phyloP scores from a whole-genome alignment of 2,113 vertebrate species.

The Rhinolophus sinicus region DNA sequence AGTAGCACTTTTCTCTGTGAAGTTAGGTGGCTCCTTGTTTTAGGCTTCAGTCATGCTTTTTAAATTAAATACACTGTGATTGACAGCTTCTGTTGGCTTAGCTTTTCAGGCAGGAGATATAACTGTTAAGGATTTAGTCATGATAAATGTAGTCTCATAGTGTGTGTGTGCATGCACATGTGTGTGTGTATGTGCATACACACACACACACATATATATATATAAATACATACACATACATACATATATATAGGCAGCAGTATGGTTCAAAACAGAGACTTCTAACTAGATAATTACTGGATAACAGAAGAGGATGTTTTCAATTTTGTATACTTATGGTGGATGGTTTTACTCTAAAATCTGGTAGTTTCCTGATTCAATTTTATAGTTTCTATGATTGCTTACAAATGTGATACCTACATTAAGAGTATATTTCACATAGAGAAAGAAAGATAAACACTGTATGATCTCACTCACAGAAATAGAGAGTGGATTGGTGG shows the following conservation, averaged over 20 bases:
- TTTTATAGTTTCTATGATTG: conserved; percentile 30
- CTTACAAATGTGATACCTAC: conserved; percentile 1
- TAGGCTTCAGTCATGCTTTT: background rate
- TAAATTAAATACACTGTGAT: background rate
- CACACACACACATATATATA: too few species aligned
- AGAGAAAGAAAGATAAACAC: background rate
- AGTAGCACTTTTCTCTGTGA: background rate
- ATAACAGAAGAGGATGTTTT: conserved; percentile 42
- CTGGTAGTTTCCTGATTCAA: background rate
- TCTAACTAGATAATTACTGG: conserved; percentile 41
- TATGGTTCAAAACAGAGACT: conserved; percentile 13
- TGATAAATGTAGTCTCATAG: conserved; percentile 30
- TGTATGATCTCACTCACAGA: background rate
- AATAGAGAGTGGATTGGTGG: background rate
- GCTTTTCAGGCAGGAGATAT: background rate
- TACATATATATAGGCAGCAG: too few species aligned
- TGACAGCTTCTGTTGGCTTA: background rate
- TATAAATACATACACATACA: too few species aligned
- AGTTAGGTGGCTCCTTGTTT: background rate
- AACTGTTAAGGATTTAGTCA: conserved; percentile 14
- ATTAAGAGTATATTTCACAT: background rate
- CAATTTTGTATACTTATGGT: background rate
- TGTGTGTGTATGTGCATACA: too few species aligned
- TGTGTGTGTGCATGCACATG: too few species aligned
- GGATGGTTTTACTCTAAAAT: conserved; percentile 8